Evolutionary conservation across 2,888 invertebrate genomes (phyloP), one percentile per base, ranked within the genome.

Genomic region (Agriotes lineatus): DNA sequence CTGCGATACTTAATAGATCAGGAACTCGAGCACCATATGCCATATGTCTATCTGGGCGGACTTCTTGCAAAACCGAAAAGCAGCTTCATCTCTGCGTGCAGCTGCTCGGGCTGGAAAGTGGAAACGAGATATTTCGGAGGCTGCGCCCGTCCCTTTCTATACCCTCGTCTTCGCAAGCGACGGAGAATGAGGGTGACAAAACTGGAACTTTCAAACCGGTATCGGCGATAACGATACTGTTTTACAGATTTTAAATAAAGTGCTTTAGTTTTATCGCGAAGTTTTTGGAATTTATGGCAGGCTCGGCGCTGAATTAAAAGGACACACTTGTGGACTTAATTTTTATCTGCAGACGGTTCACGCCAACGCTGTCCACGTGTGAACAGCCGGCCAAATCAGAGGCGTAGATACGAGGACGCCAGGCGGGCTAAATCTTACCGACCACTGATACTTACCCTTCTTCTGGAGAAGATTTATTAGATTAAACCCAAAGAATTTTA

Each of bases 1-100:
- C 64, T 45, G 44, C 48, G 64, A 64, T 58, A 64, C 57, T 48
- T 64, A 64, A 64, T 64, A 64, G 64, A 64, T 64, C 63, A 58
- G 64, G 48, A 58, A 63, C 54, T 48, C 45, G 57, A 58, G 50
- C 58, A 19, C 56, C 64, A 64, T 64, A 56, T 64, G 64, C 56
- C 64, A 64, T 64, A 56, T 64, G 64, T 58, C 44, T 48, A 20
- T 37, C 16, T 58, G 48, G 64, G 64, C 58, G 57, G 57, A 50
- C 56, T 58, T 57, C 57, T 58, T 64, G 58, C 64, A 64, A 54
- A 64, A 57, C 42, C 35, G n/a, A 22, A n/a, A n/a, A n/a, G n/a
- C n/a, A n/a, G 22, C 56, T 37, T 50, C 52, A 62, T 52, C 63
- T 52, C 39, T 63, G 44, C 56, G 44, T 50, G 57, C 64, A 64